Conservation (phyloP, 2,888 invertebrate genomes). For the Liposcelis brunnea region DNA sequence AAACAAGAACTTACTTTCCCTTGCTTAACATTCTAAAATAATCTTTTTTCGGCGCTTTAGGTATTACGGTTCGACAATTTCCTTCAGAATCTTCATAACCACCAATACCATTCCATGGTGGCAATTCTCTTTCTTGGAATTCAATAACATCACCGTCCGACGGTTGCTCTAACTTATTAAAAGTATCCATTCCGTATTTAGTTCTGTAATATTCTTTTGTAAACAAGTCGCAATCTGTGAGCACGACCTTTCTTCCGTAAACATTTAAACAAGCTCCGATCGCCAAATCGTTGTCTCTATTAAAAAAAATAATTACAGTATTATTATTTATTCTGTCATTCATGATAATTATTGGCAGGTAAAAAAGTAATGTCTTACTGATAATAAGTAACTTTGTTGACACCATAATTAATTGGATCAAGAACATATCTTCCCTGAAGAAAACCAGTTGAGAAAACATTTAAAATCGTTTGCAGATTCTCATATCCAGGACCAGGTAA, state of each 20-base stretch:
- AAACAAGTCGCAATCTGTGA: slow-evolving; percentile 70
- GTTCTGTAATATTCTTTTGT: slow-evolving; percentile 69
- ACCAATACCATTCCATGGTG: slow-evolving; percentile 86
- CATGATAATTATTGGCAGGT: slow-evolving; percentile 22
- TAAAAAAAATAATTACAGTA: too few species aligned
- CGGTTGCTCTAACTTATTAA: neutral
- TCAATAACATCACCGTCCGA: too few species aligned
- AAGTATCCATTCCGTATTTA: slow-evolving; percentile 39
- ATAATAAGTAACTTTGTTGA: slow-evolving; percentile 18
- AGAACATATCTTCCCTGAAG: slow-evolving; percentile 35
- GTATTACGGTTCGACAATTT: slow-evolving; percentile 65
- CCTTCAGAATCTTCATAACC: slow-evolving; percentile 77
- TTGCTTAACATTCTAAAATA: slow-evolving; percentile 38
- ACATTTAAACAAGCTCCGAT: slow-evolving; percentile 69
- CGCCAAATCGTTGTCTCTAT: slow-evolving; percentile 55
- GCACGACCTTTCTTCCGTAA: slow-evolving; percentile 59
- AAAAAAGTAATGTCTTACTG: slow-evolving; percentile 9
- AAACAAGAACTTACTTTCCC: slow-evolving; percentile 23
- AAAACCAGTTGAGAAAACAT: slow-evolving; percentile 39
- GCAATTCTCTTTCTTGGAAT: slow-evolving; percentile 29
- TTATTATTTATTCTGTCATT: slow-evolving; percentile 28
- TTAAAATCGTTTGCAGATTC: slow-evolving; percentile 33
- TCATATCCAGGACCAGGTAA: slow-evolving; percentile 31
- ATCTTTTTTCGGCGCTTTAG: slow-evolving; percentile 57
- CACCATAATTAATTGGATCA: slow-evolving; percentile 38